phyloP scores from a whole-genome alignment of 1,140 invertebrate genomes.

The Drosophila kanapiae region DNA sequence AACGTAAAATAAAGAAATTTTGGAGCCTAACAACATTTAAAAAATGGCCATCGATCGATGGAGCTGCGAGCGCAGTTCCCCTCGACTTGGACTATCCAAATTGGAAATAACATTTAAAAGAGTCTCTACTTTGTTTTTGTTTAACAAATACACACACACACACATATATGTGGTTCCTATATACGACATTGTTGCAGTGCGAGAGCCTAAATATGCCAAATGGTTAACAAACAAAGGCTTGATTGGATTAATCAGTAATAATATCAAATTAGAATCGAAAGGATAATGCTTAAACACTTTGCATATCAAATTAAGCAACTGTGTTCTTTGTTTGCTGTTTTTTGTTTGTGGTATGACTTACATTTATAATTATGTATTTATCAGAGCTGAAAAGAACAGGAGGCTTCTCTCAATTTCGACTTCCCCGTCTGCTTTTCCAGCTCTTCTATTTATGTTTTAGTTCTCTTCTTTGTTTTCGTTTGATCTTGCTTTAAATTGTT shows the following conservation, averaged over 20 bases:
- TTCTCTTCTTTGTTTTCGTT: slow-evolving; percentile 33
- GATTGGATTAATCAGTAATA: slow-evolving; percentile 52
- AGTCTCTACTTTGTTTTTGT: slow-evolving; percentile 10
- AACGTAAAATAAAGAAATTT: slow-evolving; percentile 54
- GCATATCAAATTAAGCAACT: slow-evolving; percentile 39
- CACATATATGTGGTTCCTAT: slow-evolving; percentile 17
- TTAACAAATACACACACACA: slow-evolving; percentile 40
- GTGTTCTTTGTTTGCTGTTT: slow-evolving; percentile 35
- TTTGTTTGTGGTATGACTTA: slow-evolving; percentile 44
- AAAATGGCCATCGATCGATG: slow-evolving; percentile 58
- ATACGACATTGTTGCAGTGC: slow-evolving; percentile 22
- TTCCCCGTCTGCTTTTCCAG: background rate
- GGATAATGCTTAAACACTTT: slow-evolving; percentile 57
- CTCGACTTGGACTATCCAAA: slow-evolving; percentile 27
- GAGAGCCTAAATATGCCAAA: slow-evolving; percentile 19
- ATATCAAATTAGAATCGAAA: slow-evolving; percentile 67
- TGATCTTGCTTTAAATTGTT: slow-evolving; percentile 54
- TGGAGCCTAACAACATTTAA: slow-evolving; percentile 69
- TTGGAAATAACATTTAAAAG: slow-evolving; percentile 41
- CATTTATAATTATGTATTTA: slow-evolving; percentile 54
- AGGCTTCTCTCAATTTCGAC: background rate
- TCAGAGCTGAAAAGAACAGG: slow-evolving; percentile 4
- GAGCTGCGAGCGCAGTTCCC: slow-evolving; percentile 29
- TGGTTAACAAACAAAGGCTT: slow-evolving; percentile 56
- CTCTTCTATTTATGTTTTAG: slow-evolving; percentile 25